Percentiles rank a stretch among this genome's conserved stretches.
phyloP scores from a whole-genome alignment of 2,888 invertebrate species.

The Coenonympha arcania region DNA sequence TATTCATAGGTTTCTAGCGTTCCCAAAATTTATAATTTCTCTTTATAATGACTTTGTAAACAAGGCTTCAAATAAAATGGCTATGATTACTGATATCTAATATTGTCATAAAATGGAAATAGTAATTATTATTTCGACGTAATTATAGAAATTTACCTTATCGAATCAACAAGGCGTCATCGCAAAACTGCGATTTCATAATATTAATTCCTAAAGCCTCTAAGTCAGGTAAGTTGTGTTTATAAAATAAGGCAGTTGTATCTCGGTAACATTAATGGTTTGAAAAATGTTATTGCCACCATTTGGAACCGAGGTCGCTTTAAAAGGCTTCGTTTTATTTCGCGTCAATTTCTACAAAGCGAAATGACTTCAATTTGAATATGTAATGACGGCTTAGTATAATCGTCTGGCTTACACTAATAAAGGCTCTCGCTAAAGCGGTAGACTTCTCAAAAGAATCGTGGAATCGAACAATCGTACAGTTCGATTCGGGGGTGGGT shows the following conservation, averaged over 20 bases:
- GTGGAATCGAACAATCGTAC: constrained; percentile 73
- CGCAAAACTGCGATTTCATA: not conserved
- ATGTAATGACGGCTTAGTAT: constrained; percentile 73
- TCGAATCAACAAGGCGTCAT: too few relatives aligned
- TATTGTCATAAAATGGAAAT: too few relatives aligned
- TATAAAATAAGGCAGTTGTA: not conserved
- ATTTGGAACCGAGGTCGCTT: constrained; percentile 48
- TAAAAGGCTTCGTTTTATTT: constrained; percentile 70
- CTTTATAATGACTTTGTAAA: too few relatives aligned
- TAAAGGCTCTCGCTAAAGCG: constrained; percentile 69
- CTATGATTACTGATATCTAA: too few relatives aligned
- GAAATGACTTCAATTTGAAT: constrained; percentile 74
- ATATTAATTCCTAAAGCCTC: not conserved
- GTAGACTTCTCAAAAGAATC: constrained; percentile 71
- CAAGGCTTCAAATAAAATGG: too few relatives aligned
- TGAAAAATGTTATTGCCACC: constrained; percentile 54
- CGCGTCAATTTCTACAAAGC: constrained; percentile 72
- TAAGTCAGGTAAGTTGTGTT: too few relatives aligned
- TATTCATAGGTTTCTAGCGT: too few relatives aligned
- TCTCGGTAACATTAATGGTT: constrained; percentile 33
- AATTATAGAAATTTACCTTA: too few relatives aligned
- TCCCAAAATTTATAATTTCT: too few relatives aligned
- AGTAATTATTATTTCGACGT: too few relatives aligned
- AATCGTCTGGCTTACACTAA: constrained; percentile 75
- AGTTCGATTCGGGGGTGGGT: constrained; percentile 61